phyloP scores from a whole-genome alignment of 92 coral and sea anemone genomes.

The Anthopleura xanthogrammica region DNA sequence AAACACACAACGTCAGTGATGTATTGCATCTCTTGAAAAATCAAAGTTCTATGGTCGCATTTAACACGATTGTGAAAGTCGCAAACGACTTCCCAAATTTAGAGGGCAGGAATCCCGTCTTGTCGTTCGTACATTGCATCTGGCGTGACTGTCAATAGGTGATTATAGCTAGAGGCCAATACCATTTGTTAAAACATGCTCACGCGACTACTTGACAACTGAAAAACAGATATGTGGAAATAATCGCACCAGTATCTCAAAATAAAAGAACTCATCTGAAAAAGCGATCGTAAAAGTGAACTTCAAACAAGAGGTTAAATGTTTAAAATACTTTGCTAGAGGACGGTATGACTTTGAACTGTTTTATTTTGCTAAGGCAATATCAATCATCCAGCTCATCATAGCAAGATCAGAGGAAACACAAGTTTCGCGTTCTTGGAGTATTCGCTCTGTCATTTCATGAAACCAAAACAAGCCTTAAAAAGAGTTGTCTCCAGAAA shows the following conservation, averaged over 20 bases:
- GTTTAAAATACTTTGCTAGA: background rate
- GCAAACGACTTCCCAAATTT: background rate
- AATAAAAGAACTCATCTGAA: conserved; percentile 2
- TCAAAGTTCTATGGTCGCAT: background rate
- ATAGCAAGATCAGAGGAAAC: conserved; percentile 1
- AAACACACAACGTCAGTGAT: background rate
- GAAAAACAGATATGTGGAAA: conserved; percentile 1
- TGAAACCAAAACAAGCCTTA: background rate
- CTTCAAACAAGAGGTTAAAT: background rate
- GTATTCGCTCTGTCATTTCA: background rate
- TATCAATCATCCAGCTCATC: conserved; percentile 19
- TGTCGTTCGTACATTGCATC: background rate
- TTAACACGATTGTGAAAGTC: background rate
- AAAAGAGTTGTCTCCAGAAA: background rate
- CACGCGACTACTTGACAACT: conserved; percentile 11
- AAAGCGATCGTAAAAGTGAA: background rate
- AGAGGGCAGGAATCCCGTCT: background rate
- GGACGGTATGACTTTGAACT: background rate
- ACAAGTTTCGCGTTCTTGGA: background rate
- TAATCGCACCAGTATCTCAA: background rate
- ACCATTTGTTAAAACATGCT: background rate
- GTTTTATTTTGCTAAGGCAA: conserved; percentile 7
- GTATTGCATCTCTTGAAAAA: background rate
- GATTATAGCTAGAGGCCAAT: conserved; percentile 7
- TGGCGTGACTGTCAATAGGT: conserved; percentile 1